phyloP scores from a whole-genome alignment of 2,888 invertebrate species.

The Syritta pipiens region DNA sequence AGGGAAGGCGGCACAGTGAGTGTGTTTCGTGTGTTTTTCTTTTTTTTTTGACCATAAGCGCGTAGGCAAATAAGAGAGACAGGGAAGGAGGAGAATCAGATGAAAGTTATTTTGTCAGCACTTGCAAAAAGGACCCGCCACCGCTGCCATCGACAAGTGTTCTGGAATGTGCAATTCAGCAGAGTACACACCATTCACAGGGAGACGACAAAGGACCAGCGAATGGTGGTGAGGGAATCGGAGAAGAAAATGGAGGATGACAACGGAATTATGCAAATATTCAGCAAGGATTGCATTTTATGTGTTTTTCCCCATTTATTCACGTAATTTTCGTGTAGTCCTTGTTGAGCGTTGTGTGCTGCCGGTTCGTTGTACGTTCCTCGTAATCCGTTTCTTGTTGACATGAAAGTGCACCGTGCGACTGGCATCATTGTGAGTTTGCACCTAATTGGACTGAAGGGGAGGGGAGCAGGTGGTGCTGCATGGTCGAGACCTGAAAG shows the following conservation, averaged over 20 bases:
- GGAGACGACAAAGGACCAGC: not conserved
- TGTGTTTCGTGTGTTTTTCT: not conserved
- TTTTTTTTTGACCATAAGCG: not conserved
- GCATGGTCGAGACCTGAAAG: constrained; percentile 6
- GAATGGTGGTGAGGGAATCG: not conserved
- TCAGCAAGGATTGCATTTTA: constrained; percentile 67
- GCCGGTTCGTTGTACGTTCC: constrained; percentile 11
- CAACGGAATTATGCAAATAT: constrained; percentile 69
- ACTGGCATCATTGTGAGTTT: constrained; percentile 52
- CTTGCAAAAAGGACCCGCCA: constrained; percentile 22
- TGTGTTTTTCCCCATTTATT: constrained; percentile 66
- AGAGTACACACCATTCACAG: not conserved
- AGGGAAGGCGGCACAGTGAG: not conserved
- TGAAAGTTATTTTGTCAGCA: constrained; percentile 55
- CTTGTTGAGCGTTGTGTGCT: constrained; percentile 38
- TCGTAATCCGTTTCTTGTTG: constrained; percentile 65
- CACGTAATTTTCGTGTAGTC: constrained; percentile 65
- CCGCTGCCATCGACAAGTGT: constrained; percentile 54
- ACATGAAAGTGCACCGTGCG: constrained; percentile 44
- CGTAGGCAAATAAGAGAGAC: constrained; percentile 9
- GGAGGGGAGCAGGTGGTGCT: constrained; percentile 1
- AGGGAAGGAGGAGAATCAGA: constrained; percentile 27
- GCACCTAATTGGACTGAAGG: constrained; percentile 59
- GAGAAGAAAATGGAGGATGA: constrained; percentile 45
- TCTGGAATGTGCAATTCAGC: constrained; percentile 48